phyloP scores from a whole-genome alignment of 92 coral and sea anemone species.

The Phenganax marumi region DNA sequence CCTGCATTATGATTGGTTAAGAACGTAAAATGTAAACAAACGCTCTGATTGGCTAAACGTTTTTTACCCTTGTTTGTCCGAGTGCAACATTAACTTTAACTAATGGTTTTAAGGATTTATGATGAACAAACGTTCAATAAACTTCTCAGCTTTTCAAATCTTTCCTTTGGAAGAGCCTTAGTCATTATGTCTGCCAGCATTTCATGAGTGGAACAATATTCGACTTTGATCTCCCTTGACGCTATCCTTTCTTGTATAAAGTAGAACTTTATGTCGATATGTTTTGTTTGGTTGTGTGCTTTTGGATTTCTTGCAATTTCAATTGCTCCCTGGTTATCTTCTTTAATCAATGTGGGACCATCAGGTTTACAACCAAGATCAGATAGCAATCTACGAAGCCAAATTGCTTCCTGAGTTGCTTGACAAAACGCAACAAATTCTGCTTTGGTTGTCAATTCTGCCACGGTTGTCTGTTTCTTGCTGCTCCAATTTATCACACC shows the following conservation, averaged over 20 bases:
- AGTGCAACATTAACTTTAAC: neutral
- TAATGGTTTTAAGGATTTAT: neutral
- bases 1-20: no score
- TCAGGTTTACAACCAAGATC: constrained; percentile 48
- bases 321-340: constrained; percentile 48
- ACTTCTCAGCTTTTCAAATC: constrained; percentile 37
- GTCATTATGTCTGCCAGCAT: constrained; percentile 53
- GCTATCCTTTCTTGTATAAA: constrained; percentile 45
- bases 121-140: constrained; percentile 15
- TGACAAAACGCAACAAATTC: constrained; percentile 48
- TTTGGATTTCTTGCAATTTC: constrained; percentile 46
- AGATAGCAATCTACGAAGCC: constrained; percentile 37
- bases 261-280: constrained; percentile 44
- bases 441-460: constrained; percentile 29
- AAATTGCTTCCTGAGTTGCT: constrained; percentile 45
- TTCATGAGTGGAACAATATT: constrained; percentile 36
- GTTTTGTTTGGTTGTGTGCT: constrained; percentile 40
- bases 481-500: constrained; percentile 42
- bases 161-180: constrained; percentile 30
- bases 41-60: no score
- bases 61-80: no score
- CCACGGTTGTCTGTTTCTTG: constrained; percentile 27
- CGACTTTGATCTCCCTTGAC: constrained; percentile 43
- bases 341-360: constrained; percentile 42
- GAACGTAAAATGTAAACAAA: no score